These are phyloP conservation scores for Campylomormyrus tamandua DNA, from an alignment of 2,113 vertebrate genomes.

Conservation along the genomic window DNA sequence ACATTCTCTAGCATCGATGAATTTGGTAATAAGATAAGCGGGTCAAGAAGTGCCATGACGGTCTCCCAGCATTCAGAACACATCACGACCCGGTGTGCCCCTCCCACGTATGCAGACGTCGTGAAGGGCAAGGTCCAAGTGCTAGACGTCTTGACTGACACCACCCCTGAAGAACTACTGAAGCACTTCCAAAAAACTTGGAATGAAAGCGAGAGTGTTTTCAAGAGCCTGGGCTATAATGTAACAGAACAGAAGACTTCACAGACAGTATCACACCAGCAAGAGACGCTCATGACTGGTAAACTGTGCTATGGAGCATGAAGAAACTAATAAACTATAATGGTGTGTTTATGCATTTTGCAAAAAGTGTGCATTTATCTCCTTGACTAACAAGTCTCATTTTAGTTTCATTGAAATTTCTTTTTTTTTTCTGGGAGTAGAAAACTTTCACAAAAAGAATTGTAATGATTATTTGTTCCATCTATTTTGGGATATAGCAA, in stretches of 20 bases:
- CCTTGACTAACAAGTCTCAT: background rate
- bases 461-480: background rate
- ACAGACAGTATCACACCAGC: constrained; percentile 63
- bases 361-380: background rate
- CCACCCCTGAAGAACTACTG: constrained; percentile 64
- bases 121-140: constrained; percentile 63
- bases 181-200: constrained; percentile 78
- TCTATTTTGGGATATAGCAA: background rate
- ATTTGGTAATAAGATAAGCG: constrained; percentile 53
- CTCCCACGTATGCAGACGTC: constrained; percentile 84
- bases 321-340: constrained; percentile 45
- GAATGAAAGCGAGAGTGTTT: constrained; percentile 72
- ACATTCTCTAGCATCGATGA: constrained; percentile 59
- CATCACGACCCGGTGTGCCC: constrained; percentile 57
- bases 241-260: constrained; percentile 63
- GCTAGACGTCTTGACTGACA: constrained; percentile 56
- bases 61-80: constrained; percentile 45
- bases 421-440: background rate
- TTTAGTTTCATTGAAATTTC: background rate
- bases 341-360: constrained; percentile 41
- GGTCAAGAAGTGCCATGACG: constrained; percentile 41
- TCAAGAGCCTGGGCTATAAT: constrained; percentile 68
- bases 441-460: background rate
- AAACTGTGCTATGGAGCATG: constrained; percentile 62
- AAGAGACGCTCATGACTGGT: constrained; percentile 71